Conservation (phyloP, 2,888 invertebrate genomes). For the Tetranychus piercei region DNA sequence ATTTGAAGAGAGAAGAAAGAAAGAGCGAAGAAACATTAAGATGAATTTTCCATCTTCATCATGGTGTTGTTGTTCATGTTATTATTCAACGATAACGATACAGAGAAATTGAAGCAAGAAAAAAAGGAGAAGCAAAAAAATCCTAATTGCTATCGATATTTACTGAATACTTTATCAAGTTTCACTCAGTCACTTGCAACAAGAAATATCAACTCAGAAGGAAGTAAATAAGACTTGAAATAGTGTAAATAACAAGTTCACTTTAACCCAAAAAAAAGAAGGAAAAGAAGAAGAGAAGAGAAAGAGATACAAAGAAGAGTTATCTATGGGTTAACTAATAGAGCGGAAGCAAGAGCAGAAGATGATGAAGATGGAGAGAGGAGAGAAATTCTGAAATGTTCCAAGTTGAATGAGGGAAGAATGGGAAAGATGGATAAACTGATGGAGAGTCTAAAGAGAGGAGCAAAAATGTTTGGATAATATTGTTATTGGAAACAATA, state of each 20-base stretch:
- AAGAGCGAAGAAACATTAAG: neutral
- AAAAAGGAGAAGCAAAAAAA: neutral
- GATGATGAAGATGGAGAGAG: neutral
- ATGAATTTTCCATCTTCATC: neutral
- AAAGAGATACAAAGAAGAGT: neutral
- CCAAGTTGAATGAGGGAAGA: neutral
- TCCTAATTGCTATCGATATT: neutral
- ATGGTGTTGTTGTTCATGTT: neutral
- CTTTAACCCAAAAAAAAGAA: neutral
- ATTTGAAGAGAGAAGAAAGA: too few species aligned
- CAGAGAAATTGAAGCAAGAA: too few species aligned
- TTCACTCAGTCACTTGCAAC: neutral
- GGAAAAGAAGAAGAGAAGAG: neutral
- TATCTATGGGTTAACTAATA: neutral
- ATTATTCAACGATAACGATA: neutral
- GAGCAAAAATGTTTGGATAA: neutral
- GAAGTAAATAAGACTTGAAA: neutral
- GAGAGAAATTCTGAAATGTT: neutral
- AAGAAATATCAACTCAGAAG: constrained; percentile 4
- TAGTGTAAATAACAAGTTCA: constrained; percentile 5
- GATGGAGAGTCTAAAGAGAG: neutral
- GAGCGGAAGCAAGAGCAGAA: neutral
- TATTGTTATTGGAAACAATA: neutral
- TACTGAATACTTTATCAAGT: neutral
- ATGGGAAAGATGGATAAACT: neutral